phyloP scores from a whole-genome alignment of 2,113 vertebrate species.

The Grallaria varia region DNA sequence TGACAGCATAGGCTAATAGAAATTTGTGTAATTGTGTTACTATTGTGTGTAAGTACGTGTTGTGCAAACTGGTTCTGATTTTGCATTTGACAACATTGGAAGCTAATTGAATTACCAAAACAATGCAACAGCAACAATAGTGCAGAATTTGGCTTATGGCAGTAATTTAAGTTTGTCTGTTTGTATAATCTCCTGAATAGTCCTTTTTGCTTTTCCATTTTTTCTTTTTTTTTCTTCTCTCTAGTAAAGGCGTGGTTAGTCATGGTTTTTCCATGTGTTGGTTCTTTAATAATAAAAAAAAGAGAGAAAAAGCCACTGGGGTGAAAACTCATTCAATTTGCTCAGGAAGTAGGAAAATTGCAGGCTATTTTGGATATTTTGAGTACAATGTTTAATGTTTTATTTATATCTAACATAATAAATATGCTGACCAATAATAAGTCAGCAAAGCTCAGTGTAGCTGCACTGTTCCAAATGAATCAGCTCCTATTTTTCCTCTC shows the following conservation, averaged over 20 bases:
- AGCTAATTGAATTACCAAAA: neutral
- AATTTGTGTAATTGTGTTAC: neutral
- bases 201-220: neutral
- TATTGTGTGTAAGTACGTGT: neutral
- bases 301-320: neutral
- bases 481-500: neutral
- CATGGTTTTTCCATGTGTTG: neutral
- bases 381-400: conserved; percentile 10
- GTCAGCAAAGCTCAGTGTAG: conserved; percentile 1
- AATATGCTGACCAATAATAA: conserved; percentile 32
- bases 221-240: no score
- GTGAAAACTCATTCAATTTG: neutral
- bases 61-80: neutral
- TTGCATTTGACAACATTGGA: neutral
- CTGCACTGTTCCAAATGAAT: neutral
- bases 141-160: neutral
- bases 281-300: neutral
- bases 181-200: neutral
- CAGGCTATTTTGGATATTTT: neutral
- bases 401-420: conserved; percentile 18
- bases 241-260: neutral
- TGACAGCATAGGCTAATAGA: neutral
- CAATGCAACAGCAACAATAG: neutral
- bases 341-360: neutral
- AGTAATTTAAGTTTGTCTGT: neutral